These are phyloP conservation scores for Cyprinodon brontotheroides DNA, from an alignment of 2,113 vertebrate genomes.

Conservation along the genomic window DNA sequence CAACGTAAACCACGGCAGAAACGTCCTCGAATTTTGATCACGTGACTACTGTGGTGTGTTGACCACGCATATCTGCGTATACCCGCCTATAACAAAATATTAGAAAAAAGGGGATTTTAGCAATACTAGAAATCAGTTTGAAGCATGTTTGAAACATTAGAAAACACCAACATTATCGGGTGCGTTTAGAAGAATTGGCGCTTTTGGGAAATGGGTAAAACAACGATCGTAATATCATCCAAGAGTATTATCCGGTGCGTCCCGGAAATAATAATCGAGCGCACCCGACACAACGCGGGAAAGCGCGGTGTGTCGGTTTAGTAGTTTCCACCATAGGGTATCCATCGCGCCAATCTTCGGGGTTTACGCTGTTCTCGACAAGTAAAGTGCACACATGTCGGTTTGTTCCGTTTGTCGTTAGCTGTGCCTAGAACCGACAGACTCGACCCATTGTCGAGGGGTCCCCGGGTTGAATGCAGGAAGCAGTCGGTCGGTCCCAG, in stretches of 20 bases:
- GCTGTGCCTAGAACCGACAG: not conserved
- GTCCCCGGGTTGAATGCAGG: conserved; percentile 1
- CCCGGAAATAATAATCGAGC: conserved; percentile 22
- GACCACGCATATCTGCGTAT: fast-evolving
- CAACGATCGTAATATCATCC: not conserved
- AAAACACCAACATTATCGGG: too few relatives aligned
- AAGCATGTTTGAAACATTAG: fast-evolving
- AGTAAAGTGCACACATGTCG: not conserved
- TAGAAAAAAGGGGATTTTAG: not conserved
- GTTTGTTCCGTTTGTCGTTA: not conserved
- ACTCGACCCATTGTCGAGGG: not conserved
- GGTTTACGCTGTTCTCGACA: not conserved
- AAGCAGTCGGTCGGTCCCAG: conserved; percentile 20
- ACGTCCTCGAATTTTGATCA: conserved; percentile 12
- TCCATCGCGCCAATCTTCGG: conserved; percentile 16
- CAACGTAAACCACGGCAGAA: not conserved
- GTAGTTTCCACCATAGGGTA: conserved; percentile 10
- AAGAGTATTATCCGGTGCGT: not conserved
- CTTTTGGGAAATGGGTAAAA: fast-evolving
- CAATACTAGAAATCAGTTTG: fast-evolving
- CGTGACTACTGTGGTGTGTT: conserved; percentile 10
- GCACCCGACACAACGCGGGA: conserved; percentile 64
- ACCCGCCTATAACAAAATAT: not conserved
- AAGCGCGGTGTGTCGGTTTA: conserved; percentile 48
- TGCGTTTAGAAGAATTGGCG: fast-evolving